Conservation (phyloP, 2,888 invertebrate genomes). For the Mylabris sibirica region DNA sequence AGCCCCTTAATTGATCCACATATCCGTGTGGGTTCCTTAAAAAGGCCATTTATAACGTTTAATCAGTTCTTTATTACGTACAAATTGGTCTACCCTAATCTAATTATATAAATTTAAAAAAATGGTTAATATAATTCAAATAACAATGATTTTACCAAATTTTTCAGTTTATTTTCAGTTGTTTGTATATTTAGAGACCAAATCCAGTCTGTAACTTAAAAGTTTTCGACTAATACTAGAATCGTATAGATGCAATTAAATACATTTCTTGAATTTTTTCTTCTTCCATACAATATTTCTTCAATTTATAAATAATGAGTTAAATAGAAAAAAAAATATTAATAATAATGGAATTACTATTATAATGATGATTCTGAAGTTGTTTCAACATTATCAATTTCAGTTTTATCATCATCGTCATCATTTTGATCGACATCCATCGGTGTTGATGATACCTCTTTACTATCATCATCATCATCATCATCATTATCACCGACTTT, state of each 20-base stretch:
- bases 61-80: conserved; percentile 41
- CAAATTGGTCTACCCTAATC: conserved; percentile 33
- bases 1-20: too few species aligned
- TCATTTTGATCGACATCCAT: conserved; percentile 43
- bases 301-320: not conserved
- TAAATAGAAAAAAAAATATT: not conserved
- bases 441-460: conserved; percentile 37
- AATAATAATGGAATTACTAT: conserved; percentile 16
- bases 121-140: conserved; percentile 8
- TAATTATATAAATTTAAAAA: conserved; percentile 35
- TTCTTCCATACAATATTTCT: not conserved
- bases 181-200: not conserved
- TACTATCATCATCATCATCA: conserved; percentile 36
- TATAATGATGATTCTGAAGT: conserved; percentile 32
- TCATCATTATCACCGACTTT: conserved; percentile 19
- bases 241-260: not conserved
- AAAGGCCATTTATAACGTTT: conserved; percentile 24
- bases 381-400: conserved; percentile 30
- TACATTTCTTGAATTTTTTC: not conserved
- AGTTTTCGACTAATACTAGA: not conserved
- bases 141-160: not conserved
- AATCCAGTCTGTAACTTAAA: not conserved
- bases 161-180: not conserved
- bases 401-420: conserved; percentile 31
- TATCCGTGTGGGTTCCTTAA: too few species aligned